Evolutionary conservation across 2,888 invertebrate genomes (phyloP), one percentile per base, ranked within the genome.

Genomic region (Nesidiocoris tenuis): DNA sequence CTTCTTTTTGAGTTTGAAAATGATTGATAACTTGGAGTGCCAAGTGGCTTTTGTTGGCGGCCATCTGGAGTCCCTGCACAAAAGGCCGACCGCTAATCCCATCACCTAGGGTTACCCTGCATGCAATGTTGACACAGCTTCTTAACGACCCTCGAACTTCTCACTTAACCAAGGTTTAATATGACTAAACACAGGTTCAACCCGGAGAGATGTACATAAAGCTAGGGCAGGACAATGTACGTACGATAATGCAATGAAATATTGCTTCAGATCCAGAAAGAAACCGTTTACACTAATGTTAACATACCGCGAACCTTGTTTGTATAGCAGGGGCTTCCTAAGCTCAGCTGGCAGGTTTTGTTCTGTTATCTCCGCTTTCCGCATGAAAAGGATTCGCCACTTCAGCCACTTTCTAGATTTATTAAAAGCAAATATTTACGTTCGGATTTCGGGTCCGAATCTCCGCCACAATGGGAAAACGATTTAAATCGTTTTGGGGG

Each of bases 121-220:
- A 12, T 54, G 22, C 39, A 71, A 68, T 77, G 77, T 77, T 77
- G 77, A 77, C 77, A 77, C 77, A 77, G 77, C 77, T 77, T 77
- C 77, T 77, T 77, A 77, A 77, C 77, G 75, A 75, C 75, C 77
- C 64, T 74, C 74, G 55, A 70, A 61, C 59, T 16, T 24, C 23
- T 56, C 57, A 70, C 39, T 39, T 74, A 74, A 74, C 63, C 74
- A 54, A 64, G 22, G 63, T 74, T 74, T 74, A 74, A 64, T 74
- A 74, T 55, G 74, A 64, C 55, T 63, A 55, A 64, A 74, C 64
- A 59, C 17, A 70, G 56, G 67, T 22, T 54, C 3, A 39, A 39
- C 39, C 39, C n/a, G n/a, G n/a, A n/a, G 39, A 39, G 39, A 7
- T 39, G 39, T 39, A 39, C 39, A 12, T 39, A 39, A 12, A 39